Base-by-base conservation (phyloP, 2,797 vertebrate species). In the Pteropus rufus region DNA sequence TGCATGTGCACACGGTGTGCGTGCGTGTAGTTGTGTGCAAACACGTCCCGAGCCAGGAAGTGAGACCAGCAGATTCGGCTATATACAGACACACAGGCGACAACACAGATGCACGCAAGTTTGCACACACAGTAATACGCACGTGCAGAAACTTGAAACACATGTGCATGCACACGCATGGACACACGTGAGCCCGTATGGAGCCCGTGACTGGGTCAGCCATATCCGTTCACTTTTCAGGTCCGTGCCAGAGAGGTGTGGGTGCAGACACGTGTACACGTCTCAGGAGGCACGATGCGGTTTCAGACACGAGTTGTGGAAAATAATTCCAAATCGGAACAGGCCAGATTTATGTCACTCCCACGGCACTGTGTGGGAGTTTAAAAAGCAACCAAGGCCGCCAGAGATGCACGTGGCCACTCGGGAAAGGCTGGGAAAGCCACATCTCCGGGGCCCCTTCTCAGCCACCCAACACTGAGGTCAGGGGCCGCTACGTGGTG, bases 121-220 rank as follows among this genome's bases (percentile, higher is more conserved):
- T 31, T 75, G 41, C 11, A 69, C 31, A 75, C 36, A 67, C 15
- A 24, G 36, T 10, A 49, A 67, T 7, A 56, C n/a, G 19, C n/a
- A 7, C 0, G 4, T 24, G 44, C 36, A 69, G n/a, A 85, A 31
- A 54, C 34, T 0, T 36, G 54, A 26, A 24, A 56, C 29, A 1
- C 60, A 5, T 12, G 31, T 4, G 21, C 19, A 6, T 5, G 3
- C 26, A 70, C 56, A 56, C 10, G 4, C 10, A 23, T 10, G 41
- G 8, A 26, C 34, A n/a, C 0, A 16, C 0, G 0, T 5, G 31
- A 67, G 19, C 49, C 64, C 75, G n/a, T 7, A 0, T 19, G 75
- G 93, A 82, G 75, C 18, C 54, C 23, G 4, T 7, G 29, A 34
- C 14, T 19, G 36, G 11, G 67, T 36, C 5, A 0, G 52, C 52